phyloP scores from a whole-genome alignment of 2,888 invertebrate genomes.

The Labia minor region DNA sequence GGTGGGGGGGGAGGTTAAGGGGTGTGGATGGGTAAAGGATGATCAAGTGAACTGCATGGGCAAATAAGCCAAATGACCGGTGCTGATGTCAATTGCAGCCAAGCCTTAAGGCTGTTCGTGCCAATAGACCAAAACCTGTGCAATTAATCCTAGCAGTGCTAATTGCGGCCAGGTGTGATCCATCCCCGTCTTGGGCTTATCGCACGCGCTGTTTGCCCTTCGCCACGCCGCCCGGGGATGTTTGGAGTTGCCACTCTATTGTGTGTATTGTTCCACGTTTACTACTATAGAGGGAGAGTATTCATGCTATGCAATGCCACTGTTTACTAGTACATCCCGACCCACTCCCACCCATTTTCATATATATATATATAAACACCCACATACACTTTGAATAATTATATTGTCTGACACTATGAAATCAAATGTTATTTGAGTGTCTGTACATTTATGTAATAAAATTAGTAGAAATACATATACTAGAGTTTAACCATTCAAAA shows the following conservation, averaged over 20 bases:
- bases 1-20: no score
- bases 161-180: not conserved
- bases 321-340: not conserved
- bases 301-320: not conserved
- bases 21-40: no score
- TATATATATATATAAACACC: no score
- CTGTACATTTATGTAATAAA: no score
- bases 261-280: not conserved
- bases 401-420: no score
- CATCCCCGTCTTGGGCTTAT: not conserved
- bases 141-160: not conserved
- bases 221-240: not conserved
- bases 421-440: no score
- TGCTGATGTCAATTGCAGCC: not conserved
- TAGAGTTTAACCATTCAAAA: no score
- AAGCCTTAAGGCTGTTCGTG: not conserved
- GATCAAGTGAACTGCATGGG: no score
- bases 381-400: no score
- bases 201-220: not conserved
- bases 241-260: constrained; percentile 8
- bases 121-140: not conserved
- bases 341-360: no score
- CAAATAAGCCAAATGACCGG: not conserved
- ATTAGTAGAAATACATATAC: no score
- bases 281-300: no score